Conservation (phyloP, 2,888 invertebrate genomes). For the Drosophila atripex region DNA sequence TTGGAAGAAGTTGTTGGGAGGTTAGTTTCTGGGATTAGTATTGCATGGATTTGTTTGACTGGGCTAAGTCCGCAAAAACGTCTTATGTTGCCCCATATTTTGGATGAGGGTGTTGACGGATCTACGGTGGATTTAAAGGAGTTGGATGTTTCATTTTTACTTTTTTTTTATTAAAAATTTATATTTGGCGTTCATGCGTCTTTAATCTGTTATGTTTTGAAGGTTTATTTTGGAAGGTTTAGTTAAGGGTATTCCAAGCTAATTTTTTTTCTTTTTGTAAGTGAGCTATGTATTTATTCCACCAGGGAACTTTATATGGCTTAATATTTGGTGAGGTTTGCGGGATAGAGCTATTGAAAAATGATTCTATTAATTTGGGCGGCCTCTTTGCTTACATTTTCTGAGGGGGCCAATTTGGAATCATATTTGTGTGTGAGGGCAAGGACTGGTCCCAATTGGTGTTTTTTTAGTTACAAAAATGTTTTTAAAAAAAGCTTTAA, state of each 20-base stretch:
- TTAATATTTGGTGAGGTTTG: constrained; percentile 6
- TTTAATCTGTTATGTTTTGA: constrained; percentile 8
- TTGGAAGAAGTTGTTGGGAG: neutral
- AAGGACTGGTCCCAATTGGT: too few relatives aligned
- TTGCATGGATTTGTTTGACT: neutral
- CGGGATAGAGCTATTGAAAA: neutral
- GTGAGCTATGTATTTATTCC: constrained; percentile 5
- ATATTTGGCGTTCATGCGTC: constrained; percentile 7
- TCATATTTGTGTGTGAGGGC: too few relatives aligned
- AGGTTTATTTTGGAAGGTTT: constrained; percentile 6
- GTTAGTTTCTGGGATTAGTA: neutral
- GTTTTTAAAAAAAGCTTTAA: too few relatives aligned
- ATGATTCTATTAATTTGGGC: neutral
- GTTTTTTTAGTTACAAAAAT: too few relatives aligned
- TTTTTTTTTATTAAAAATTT: constrained; percentile 7
- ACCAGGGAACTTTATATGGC: constrained; percentile 8
- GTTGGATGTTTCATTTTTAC: neutral
- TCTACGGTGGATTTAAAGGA: neutral
- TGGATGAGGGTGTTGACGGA: neutral
- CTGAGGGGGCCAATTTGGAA: too few relatives aligned
- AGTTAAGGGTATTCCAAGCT: neutral
- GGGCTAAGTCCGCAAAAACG: neutral
- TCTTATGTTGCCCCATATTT: neutral
- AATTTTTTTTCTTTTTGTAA: constrained; percentile 8
- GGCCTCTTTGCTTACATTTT: too few relatives aligned